Evolutionary conservation across 2,113 vertebrate species (phyloP).

Genomic region (Mola mola): DNA sequence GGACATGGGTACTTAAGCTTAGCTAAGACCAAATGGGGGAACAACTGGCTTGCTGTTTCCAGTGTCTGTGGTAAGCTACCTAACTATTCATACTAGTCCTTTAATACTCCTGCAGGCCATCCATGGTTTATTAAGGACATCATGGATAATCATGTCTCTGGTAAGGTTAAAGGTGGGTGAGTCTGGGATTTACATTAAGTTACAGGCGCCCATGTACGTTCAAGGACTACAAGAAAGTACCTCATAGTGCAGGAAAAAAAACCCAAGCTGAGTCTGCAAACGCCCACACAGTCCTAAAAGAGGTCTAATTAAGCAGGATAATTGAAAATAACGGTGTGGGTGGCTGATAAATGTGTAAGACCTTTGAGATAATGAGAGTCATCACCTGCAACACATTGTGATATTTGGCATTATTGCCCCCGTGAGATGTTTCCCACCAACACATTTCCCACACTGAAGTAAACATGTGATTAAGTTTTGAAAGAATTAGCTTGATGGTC

Average conservation of each 20-base stretch:
- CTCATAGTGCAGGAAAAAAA: slow-evolving; percentile 6
- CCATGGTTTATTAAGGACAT: too few species aligned
- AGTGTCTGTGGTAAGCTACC: too few species aligned
- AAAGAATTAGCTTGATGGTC: not conserved
- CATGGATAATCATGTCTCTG: too few species aligned
- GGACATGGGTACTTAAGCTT: too few species aligned
- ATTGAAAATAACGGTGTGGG: slow-evolving; percentile 21
- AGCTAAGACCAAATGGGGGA: too few species aligned
- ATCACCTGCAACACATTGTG: slow-evolving; percentile 3
- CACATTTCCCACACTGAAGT: not conserved
- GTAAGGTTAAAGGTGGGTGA: slow-evolving; percentile 4
- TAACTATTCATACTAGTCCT: too few species aligned
- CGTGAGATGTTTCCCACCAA: not conserved
- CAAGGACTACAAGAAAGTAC: not conserved
- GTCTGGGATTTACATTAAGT: too few species aligned
- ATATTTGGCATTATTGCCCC: not conserved
- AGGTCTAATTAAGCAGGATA: slow-evolving; percentile 30
- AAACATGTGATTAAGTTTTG: rapidly evolving
- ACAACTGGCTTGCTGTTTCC: too few species aligned
- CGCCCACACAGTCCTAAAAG: slow-evolving; percentile 19
- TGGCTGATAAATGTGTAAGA: slow-evolving; percentile 12
- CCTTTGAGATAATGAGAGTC: not conserved
- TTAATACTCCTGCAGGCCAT: too few species aligned
- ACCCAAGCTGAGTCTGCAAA: slow-evolving; percentile 15
- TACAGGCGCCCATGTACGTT: not conserved